A percentile compares a stretch with the other conserved stretches of the same genome.
Evolutionary conservation across 2,797 vertebrate genomes (phyloP).

Genomic region (Eleutherodactylus coqui): DNA sequence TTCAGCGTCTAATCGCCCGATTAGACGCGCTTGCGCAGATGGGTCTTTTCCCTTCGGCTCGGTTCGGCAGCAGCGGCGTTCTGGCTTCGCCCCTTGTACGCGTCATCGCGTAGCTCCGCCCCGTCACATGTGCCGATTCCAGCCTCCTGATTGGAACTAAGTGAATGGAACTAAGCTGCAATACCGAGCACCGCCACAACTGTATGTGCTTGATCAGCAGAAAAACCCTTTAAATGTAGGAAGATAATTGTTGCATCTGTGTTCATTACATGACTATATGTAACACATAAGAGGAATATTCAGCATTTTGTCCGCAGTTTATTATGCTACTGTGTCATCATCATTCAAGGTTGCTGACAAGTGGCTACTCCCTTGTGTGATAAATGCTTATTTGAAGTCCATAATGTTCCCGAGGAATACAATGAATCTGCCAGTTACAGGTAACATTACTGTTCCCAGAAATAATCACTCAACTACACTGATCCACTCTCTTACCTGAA

Average conservation of each 20-base stretch:
- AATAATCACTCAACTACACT: slow-evolving; percentile 6
- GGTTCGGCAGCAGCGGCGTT: too few species aligned
- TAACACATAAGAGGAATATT: not conserved
- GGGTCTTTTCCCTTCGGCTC: too few species aligned
- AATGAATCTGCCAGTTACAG: not conserved
- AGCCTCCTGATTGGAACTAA: too few species aligned
- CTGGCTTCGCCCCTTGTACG: too few species aligned
- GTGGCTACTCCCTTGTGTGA: not conserved
- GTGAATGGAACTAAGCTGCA: too few species aligned
- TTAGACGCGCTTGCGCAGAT: too few species aligned
- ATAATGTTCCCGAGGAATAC: not conserved
- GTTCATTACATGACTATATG: not conserved
- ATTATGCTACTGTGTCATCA: not conserved
- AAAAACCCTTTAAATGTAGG: not conserved
- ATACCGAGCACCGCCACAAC: too few species aligned
- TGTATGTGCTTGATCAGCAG: too few species aligned
- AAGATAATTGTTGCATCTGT: not conserved
- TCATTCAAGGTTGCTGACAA: not conserved
- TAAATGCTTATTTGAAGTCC: not conserved
- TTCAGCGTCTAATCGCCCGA: too few species aligned
- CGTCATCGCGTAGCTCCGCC: too few species aligned
- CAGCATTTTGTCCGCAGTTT: not conserved
- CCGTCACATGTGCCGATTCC: too few species aligned
- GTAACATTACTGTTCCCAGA: not conserved
- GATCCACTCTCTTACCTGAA: not conserved